Evolutionary conservation across 30 jellyfish, hydroid and myxozoan species (phyloP), one percentile per base, ranked within the genome.

Genomic region (Mastigias papua): DNA sequence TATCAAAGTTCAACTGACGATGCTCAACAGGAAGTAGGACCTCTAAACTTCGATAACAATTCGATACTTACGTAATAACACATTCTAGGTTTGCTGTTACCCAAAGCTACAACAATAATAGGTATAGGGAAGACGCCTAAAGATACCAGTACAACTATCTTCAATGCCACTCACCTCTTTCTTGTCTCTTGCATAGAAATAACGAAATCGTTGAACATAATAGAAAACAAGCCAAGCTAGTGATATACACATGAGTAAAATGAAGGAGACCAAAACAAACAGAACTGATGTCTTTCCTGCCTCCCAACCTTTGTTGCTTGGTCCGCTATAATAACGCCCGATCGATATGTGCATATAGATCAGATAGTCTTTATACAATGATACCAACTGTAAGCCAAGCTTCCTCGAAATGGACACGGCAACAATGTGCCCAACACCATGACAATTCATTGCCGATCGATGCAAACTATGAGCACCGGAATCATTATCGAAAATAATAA

Each of bases 151-250:
- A n/a, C n/a, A n/a, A n/a, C n/a, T n/a, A n/a, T 3, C 11, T 48
- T 19, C 13, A 71, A 5, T 3, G 16, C 20, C 30, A 76, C 97
- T 72, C 33, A 94, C 98, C 92, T 94, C 98, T 84, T 94, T 94
- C 34, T 87, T 84, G 69, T 94, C 98, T 65, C 95, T 89, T 23
- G 96, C 91, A 66, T 94, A 94, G 70, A 89, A 88, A 74, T 94
- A 93, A 42, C 98, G 86, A 27, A 94, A 94, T 65, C 97, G 62
- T 67, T 94, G 98, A 19, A 94, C 98, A 46, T 94, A 94, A 81
- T 94, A 94, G 74, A 94, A 94, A 30, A 94, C 98, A 48, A 94
- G 94, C 98, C 98, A 94, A 3, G 98, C 98, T 65, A 94, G 64
- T 1, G 98, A 94, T 21, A 94, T 94, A 73, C 98, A 94, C 98